Evolutionary conservation across 2,113 vertebrate genomes (phyloP), one percentile per base, ranked within the genome.

Genomic region (Platysternon megacephalum): DNA sequence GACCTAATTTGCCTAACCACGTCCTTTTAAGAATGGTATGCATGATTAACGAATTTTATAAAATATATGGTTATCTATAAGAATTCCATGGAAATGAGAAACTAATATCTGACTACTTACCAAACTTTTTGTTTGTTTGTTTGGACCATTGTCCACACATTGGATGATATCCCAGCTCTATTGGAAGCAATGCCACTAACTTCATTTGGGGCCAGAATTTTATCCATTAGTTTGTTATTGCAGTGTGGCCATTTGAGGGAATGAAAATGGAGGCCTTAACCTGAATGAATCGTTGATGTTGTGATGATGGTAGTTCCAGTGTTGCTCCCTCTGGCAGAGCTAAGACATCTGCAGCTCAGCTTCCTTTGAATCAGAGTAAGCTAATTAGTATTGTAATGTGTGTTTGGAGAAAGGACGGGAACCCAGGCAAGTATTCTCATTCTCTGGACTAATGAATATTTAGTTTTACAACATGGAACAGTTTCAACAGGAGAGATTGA

Each of bases 141-240:
- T 81, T 3, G 53, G 14, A 81, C 52, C 11, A 26, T 10, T 79
- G n/a, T 12, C n/a, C 11, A 22, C 12, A 56, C 3, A n/a, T 24
- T 39, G 9, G n/a, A n/a, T 72, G 61, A 72, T 12, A 12, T 61
- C 22, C 5, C 5, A 68, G 48, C 35, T 29, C 26, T 81, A 21
- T 26, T 0, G 0, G 39, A 74, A 24, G 4, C 1, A 1, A 46
- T 21, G 24, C 4, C 58, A 51, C 49, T 21, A 76, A 11, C 13
- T 39, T 84, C 58, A 29, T 0, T 0, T 11, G 0, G 0, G 86
- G 81, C 68, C 82, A 84, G 35, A 53, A 52, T 21, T 51, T 1
- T 0, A 1, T 81, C 53, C 42, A 26, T 72, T 42, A 24, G 17
- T 74, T 74, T 79, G 2, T 26, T 83, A 44, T 26, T 3, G 2